These are phyloP conservation scores for Thermophis baileyi DNA, from an alignment of 2,113 vertebrate species.

Conservation along the genomic window DNA sequence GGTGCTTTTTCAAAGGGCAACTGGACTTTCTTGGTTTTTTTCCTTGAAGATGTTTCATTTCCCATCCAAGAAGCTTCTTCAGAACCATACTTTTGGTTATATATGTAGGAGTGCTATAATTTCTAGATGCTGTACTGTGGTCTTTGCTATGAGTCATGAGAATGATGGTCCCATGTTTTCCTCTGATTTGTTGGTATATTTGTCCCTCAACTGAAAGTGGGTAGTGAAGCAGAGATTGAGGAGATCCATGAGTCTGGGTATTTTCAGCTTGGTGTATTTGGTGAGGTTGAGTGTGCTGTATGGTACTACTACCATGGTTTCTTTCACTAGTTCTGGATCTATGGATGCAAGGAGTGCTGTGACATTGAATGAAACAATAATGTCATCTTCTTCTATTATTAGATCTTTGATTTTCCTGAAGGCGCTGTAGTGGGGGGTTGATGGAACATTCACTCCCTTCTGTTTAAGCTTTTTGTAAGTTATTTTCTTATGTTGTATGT, in stretches of 20 bases:
- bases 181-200: neutral
- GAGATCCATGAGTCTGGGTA: neutral
- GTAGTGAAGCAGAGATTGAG: neutral
- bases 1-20: too few species aligned
- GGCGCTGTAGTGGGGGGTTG: neutral
- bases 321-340: neutral
- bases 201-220: neutral
- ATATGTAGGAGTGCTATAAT: neutral
- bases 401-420: neutral
- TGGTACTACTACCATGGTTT: neutral
- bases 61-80: neutral
- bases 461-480: neutral
- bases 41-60: neutral
- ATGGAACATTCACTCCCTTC: neutral
- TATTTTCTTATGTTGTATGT: neutral
- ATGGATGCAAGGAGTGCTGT: neutral
- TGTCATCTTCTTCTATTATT: neutral
- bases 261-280: neutral
- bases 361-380: neutral
- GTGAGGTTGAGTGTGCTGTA: neutral
- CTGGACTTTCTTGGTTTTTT: too few species aligned
- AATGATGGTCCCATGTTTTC: neutral
- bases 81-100: neutral
- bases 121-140: neutral
- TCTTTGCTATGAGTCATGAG: neutral